phyloP scores from a whole-genome alignment of 2,113 vertebrate genomes.

The Falco punctatus region DNA sequence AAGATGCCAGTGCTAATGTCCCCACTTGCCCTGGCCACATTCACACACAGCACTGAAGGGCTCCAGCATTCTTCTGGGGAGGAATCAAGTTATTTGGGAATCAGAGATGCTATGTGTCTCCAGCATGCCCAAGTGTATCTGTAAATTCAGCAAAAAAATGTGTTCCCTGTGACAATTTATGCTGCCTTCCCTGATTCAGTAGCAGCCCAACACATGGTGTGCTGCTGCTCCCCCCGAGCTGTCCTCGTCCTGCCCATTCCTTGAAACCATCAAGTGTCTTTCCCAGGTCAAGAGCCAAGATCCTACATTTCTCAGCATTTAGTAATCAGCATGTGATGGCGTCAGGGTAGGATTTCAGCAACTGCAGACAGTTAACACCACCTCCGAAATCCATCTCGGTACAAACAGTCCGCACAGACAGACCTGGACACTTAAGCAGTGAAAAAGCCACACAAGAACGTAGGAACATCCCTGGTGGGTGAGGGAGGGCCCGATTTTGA shows the following conservation, averaged over 20 bases:
- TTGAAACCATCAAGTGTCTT: not conserved
- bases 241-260: not conserved
- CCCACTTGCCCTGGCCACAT: not conserved
- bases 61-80: not conserved
- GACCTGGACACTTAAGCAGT: not conserved
- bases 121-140: not conserved
- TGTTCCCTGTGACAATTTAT: accelerated
- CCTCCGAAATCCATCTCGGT: not conserved
- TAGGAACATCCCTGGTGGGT: not conserved
- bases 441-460: not conserved
- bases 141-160: not conserved
- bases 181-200: not conserved
- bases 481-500: not conserved
- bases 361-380: not conserved
- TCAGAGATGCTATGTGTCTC: not conserved
- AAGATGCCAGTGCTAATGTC: not conserved
- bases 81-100: not conserved
- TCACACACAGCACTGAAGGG: not conserved
- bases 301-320: not conserved
- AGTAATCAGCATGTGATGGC: not conserved
- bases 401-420: not conserved
- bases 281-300: not conserved
- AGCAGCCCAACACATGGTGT: not conserved
- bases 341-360: not conserved
- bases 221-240: not conserved